Conservation (phyloP, 2,888 invertebrate genomes). For the Calephelis perditalis region DNA sequence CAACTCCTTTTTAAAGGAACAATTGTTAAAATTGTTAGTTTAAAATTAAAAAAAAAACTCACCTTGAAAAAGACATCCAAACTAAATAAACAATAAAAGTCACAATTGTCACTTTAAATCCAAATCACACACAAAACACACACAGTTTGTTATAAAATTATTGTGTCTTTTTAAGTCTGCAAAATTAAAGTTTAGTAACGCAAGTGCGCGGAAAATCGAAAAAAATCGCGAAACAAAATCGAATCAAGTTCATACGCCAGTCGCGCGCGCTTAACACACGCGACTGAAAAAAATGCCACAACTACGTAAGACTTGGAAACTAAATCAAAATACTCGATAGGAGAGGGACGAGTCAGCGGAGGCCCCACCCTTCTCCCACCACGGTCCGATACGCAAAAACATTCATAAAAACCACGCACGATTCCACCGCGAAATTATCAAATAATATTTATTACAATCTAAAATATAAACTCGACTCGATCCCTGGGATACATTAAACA, state of each 20-base stretch:
- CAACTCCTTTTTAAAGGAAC: background rate
- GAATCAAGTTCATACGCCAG: constrained; percentile 43
- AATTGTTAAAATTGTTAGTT: constrained; percentile 2
- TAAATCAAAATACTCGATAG: constrained; percentile 77
- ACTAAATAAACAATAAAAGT: constrained; percentile 42
- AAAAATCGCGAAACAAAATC: constrained; percentile 38
- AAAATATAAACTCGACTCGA: constrained; percentile 61
- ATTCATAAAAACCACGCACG: constrained; percentile 72
- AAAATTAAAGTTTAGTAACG: constrained; percentile 42
- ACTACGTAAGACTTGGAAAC: constrained; percentile 76
- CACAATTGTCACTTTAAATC: constrained; percentile 46
- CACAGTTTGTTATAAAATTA: constrained; percentile 39
- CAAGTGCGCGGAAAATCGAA: constrained; percentile 47
- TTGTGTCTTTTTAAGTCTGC: constrained; percentile 33
- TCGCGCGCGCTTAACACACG: constrained; percentile 70
- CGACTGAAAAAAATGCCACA: constrained; percentile 77
- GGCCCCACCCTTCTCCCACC: constrained; percentile 75
- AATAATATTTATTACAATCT: constrained; percentile 60
- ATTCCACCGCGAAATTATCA: constrained; percentile 70
- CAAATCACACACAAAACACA: constrained; percentile 38
- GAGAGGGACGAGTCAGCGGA: constrained; percentile 71
- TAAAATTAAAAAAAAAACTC: constrained; percentile 33
- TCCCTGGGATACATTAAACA: constrained; percentile 44
- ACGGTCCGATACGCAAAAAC: constrained; percentile 67
- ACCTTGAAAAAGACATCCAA: constrained; percentile 72